Conservation (phyloP, 2,113 vertebrate genomes). For the Laticauda colubrina region DNA sequence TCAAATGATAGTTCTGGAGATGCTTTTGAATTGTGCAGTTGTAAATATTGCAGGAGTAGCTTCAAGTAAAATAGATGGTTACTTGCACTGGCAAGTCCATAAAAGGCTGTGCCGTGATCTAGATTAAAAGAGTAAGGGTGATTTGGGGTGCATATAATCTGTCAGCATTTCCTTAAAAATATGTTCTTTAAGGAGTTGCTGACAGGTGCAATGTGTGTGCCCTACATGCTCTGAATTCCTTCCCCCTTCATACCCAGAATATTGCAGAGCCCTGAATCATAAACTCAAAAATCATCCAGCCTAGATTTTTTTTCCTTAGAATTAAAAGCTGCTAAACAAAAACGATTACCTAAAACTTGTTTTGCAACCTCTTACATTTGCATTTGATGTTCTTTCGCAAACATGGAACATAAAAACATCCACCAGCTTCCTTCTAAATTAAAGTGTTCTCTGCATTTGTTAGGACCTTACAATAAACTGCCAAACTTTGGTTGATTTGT, state of each 20-base stretch:
- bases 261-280: neutral
- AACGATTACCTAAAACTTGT: neutral
- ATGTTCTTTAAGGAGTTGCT: neutral
- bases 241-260: neutral
- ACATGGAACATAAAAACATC: neutral
- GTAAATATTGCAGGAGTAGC: neutral
- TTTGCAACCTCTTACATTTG: neutral
- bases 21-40: neutral
- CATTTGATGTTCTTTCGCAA: neutral
- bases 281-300: neutral
- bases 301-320: neutral
- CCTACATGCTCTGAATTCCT: neutral
- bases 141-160: neutral
- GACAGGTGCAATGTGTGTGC: neutral
- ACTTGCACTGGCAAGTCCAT: neutral
- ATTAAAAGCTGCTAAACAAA: neutral
- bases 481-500: neutral
- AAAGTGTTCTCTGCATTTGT: neutral
- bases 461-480: neutral
- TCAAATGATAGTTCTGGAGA: neutral
- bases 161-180: neutral
- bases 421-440: neutral
- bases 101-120: neutral
- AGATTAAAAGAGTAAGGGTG: neutral
- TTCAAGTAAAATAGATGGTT: neutral